Evolutionary conservation across 2,797 vertebrate genomes (phyloP).

Genomic region (Denticeps clupeoides): DNA sequence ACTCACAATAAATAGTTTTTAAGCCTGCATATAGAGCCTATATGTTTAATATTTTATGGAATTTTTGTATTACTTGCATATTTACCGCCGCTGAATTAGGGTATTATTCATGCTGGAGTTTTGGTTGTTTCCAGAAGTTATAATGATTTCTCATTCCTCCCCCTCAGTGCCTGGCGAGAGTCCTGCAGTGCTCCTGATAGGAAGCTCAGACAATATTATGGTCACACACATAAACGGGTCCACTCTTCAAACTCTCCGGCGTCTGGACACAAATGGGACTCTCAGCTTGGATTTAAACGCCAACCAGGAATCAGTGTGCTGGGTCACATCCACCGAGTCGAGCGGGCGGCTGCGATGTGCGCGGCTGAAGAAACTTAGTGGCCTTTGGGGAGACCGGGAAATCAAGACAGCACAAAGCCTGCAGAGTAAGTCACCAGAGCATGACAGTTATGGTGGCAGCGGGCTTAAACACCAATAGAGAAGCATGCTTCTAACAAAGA

Average conservation of each 20-base stretch:
- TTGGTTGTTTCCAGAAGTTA: too few relatives aligned
- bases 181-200: constrained; percentile 72
- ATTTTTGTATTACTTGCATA: too few relatives aligned
- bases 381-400: constrained; percentile 65
- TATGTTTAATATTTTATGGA: too few relatives aligned
- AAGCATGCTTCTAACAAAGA: too few relatives aligned
- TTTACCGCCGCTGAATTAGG: too few relatives aligned
- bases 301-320: constrained; percentile 74
- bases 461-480: too few relatives aligned
- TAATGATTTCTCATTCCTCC: too few relatives aligned
- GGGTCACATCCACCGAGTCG: constrained; percentile 71
- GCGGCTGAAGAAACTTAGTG: constrained; percentile 61
- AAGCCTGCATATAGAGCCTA: too few relatives aligned
- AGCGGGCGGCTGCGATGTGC: constrained; percentile 74
- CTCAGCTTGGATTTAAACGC: constrained; percentile 76
- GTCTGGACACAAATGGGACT: constrained; percentile 66
- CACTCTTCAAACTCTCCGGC: constrained; percentile 53
- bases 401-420: constrained; percentile 71
- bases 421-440: constrained; percentile 59
- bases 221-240: constrained; percentile 77
- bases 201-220: constrained; percentile 68
- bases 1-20: too few relatives aligned
- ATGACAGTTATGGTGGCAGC: not conserved
- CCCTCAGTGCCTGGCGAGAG: constrained; percentile 69
- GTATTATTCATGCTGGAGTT: too few relatives aligned